Base-by-base conservation (phyloP, 2,888 invertebrate species). In the Saturnia japonica region DNA sequence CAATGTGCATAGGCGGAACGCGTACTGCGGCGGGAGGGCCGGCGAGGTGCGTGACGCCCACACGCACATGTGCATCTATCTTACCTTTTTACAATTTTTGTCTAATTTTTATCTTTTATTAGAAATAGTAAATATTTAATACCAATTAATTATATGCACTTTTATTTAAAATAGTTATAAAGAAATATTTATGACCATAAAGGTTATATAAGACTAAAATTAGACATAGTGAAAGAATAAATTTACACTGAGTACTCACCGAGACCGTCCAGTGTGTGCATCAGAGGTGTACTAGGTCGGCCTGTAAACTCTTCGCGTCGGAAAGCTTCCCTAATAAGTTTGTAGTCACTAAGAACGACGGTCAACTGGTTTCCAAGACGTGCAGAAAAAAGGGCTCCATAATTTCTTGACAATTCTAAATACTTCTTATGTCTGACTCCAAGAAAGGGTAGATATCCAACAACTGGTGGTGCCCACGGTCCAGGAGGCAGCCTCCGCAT, bases 221-320 rank as follows among this genome's bases (percentile, higher is more conserved):
- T 4, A 34, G 34, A 34, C 34, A 34, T 34, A 34, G 34, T 6
- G 0, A 40, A 64, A 40, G 40, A 40, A 40, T n/a, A 2, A 4
- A 62, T 62, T 64, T 4, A 0, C 16, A 14, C 16, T 12, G 40
- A n/a, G 67, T 75, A 95, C 97, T 97, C 89, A 98, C 98, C 98
- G 80, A 97, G 97, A 81, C 98, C 98, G 83, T 97, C 97, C 70
- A 98, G 94, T 70, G 98, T 97, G 83, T 96, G 96, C 95, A 96
- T 97, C 85, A 98, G 96, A 73, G 97, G 97, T 45, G 97, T 97
- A 84, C 96, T 96, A 72, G 98, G 98, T 71, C 98, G 95, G 72
- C 97, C 98, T 77, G 97, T 97, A 90, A 98, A 98, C 83, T 97
- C 97, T 83, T 97, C 97, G 69, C 96, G 96, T 22, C 97, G 95